Evolutionary conservation across 2,888 invertebrate species (phyloP).

Genomic region (Pycnomerus fuliginosus): DNA sequence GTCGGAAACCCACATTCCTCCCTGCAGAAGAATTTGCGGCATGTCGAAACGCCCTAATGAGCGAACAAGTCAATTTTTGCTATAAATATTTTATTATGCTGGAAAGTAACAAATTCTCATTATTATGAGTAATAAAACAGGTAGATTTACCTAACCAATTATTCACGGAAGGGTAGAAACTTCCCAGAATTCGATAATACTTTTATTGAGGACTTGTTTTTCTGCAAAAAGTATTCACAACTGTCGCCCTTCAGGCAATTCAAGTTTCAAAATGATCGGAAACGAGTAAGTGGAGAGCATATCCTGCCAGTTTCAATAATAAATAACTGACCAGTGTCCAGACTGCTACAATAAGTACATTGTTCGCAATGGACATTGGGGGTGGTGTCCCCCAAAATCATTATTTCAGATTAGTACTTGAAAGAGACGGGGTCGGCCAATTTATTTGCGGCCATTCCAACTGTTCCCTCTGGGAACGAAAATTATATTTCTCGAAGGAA

Average conservation of each 20-base stretch:
- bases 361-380: constrained; percentile 29
- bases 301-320: constrained; percentile 19
- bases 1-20: constrained; percentile 26
- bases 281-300: constrained; percentile 23
- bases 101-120: too few species aligned
- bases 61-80: too few species aligned
- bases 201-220: too few species aligned
- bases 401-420: constrained; percentile 38
- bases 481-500: constrained; percentile 37
- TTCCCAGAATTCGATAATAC: too few species aligned
- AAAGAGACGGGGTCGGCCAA: constrained; percentile 26
- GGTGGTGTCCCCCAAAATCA: constrained; percentile 33
- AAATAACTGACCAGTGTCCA: constrained; percentile 31
- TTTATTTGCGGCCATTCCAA: constrained; percentile 21
- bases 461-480: constrained; percentile 33
- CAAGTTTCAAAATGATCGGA: constrained; percentile 29
- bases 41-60: constrained; percentile 26
- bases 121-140: too few species aligned
- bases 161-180: too few species aligned
- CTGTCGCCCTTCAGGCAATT: too few species aligned
- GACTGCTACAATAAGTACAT: constrained; percentile 22
- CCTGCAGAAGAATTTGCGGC: constrained; percentile 17
- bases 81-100: too few species aligned
- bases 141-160: too few species aligned
- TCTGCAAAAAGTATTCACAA: too few species aligned